A percentile compares a stretch with the other conserved stretches of the same genome.
These are phyloP conservation scores for Amyelois transitella DNA, from an alignment of 1,140 invertebrate species.

Conservation along the genomic window DNA sequence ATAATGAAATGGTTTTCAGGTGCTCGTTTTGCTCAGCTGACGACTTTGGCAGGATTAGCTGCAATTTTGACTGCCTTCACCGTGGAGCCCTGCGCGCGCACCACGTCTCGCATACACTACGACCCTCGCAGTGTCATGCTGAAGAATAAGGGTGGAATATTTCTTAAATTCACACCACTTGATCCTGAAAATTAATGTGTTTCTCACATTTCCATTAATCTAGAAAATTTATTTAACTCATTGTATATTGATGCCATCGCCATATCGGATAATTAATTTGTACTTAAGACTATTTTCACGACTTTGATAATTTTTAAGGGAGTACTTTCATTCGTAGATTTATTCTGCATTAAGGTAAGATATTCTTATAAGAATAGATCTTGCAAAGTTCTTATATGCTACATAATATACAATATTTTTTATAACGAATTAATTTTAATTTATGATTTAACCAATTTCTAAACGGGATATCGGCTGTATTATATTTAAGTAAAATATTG, in stretches of 20 bases:
- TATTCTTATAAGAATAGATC: not conserved
- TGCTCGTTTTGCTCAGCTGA: slow-evolving; percentile 54
- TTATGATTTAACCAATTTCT: too few species aligned
- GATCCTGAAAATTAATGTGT: not conserved
- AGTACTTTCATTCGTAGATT: not conserved
- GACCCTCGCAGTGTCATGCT: slow-evolving; percentile 63
- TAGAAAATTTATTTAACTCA: too few species aligned
- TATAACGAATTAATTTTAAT: too few species aligned
- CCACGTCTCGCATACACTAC: slow-evolving; percentile 48
- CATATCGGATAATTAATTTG: not conserved
- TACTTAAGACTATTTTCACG: slow-evolving; percentile 1
- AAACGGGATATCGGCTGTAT: too few species aligned
- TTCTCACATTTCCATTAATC: not conserved
- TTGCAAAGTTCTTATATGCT: too few species aligned
- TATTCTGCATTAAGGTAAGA: not conserved
- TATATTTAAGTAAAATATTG: too few species aligned
- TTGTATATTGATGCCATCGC: not conserved
- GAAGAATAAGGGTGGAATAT: slow-evolving; percentile 64
- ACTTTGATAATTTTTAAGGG: not conserved
- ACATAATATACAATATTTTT: too few species aligned
- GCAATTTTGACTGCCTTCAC: slow-evolving; percentile 35
- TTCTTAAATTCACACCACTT: slow-evolving; percentile 41
- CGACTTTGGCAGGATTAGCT: slow-evolving; percentile 40
- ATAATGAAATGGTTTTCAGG: slow-evolving; percentile 28
- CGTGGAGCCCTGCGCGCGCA: slow-evolving; percentile 50